These are phyloP conservation scores for Aldrovandia affinis DNA, from an alignment of 2,797 vertebrate species.

Conservation along the genomic window DNA sequence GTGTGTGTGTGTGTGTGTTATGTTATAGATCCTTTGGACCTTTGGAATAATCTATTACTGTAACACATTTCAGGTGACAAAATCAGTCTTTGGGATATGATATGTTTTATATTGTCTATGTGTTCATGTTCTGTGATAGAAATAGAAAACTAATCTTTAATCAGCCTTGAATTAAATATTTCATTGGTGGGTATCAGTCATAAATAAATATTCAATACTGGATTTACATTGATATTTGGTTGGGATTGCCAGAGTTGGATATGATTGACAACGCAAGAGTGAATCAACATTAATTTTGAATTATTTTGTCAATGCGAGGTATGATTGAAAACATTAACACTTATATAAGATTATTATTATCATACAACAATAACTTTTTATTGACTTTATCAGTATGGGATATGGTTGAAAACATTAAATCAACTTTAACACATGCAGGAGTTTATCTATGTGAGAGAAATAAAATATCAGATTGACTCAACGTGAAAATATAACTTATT, in stretches of 20 bases:
- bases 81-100: neutral
- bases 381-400: too few species aligned
- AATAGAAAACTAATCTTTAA: neutral
- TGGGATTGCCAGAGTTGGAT: too few species aligned
- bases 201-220: neutral
- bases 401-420: neutral
- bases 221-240: too few species aligned
- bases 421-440: neutral
- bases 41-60: neutral
- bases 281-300: too few species aligned
- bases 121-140: neutral
- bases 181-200: neutral
- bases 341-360: too few species aligned
- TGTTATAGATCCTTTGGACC: too few species aligned
- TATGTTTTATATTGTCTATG: too few species aligned
- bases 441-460: neutral
- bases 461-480: constrained; percentile 5
- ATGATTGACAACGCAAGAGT: too few species aligned
- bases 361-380: too few species aligned
- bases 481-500: neutral
- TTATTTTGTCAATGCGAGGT: too few species aligned
- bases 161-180: neutral
- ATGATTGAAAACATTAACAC: too few species aligned
- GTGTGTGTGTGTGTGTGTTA: neutral
- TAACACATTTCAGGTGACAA: neutral